Evolutionary conservation across 2,113 vertebrate genomes (phyloP), one percentile per base, ranked within the genome.

Genomic region (Edolisoma coerulescens): DNA sequence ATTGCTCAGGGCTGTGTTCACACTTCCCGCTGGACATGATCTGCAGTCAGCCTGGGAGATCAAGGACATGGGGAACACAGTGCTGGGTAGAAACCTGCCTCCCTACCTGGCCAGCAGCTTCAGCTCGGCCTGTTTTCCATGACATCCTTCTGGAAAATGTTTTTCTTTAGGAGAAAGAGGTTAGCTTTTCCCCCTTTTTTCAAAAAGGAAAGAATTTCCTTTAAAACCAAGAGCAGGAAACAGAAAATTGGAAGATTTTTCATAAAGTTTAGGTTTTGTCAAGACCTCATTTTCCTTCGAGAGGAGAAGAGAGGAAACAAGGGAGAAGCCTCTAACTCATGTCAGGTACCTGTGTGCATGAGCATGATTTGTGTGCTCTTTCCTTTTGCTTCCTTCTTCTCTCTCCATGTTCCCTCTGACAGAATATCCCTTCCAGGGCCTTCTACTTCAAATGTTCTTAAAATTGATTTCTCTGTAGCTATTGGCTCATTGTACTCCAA

Each of bases 371-470:
- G 22, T 69, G n/a, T 16, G 22, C 9, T 42, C 17, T 89, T 84
- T 89, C 41, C 60, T 39, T 89, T 74, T 67, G 32, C 44, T 60
- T 91, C 54, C 44, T 53, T 17, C 76, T 88, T 12, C 21, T 73
- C 79, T 70, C 0, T 0, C 71, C 26, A 23, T 0, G 1, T 50
- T 83, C 30, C 37, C 18, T 60, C 53, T 75, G 60, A 63, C 47
- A 79, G 47, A 42, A 23, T 21, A 33, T 79, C 27, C 20, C 8
- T 89, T 82, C 42, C 60, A 80, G 32, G 30, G 10, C 63, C 47
- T 84, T 53, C 74, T 87, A 23, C 59, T 89, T 73, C n/a, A 37
- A 13, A 6, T 26, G 47, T 27, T 74, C 84, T 68, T 61, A 64
- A 64, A 64, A 91, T 19, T 27, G 26, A 33, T 90, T 86, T 86